A percentile compares a stretch with the other conserved stretches of the same genome.
These are phyloP conservation scores for Colius striatus DNA, from an alignment of 2,113 vertebrate genomes.

Conservation along the genomic window DNA sequence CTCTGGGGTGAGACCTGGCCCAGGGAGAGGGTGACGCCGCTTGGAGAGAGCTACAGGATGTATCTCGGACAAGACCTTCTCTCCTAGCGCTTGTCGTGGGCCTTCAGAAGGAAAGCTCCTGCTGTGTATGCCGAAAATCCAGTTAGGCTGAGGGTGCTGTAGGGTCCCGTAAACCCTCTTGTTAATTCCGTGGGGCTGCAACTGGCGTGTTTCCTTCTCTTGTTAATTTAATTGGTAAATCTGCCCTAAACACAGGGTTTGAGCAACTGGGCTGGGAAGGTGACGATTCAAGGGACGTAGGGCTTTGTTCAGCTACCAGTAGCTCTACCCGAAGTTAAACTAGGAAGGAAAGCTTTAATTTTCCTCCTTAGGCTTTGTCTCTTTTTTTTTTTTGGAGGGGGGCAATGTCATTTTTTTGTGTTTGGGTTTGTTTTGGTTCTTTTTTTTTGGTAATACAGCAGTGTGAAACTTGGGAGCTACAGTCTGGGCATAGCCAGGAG, in stretches of 20 bases:
- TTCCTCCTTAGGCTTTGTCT: background rate
- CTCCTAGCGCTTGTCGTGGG: accelerated
- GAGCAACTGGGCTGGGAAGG: background rate
- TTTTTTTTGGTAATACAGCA: accelerated
- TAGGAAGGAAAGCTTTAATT: background rate
- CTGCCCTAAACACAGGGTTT: accelerated
- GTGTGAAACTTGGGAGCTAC: background rate
- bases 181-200: accelerated
- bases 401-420: too few species aligned
- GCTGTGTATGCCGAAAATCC: accelerated
- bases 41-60: accelerated
- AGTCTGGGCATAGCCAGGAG: too few species aligned
- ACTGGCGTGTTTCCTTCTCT: accelerated
- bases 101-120: background rate
- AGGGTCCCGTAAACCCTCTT: accelerated
- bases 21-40: accelerated
- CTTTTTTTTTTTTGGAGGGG: too few species aligned
- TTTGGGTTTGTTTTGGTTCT: background rate
- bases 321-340: background rate
- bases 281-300: background rate
- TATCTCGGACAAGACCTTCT: accelerated
- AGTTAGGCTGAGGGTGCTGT: accelerated
- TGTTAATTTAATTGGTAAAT: accelerated
- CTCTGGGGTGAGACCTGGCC: background rate
- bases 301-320: accelerated